A percentile compares a stretch with the other conserved stretches of the same genome.
Conservation (phyloP, 2,888 invertebrate species). For the Salpingus planirostris region DNA sequence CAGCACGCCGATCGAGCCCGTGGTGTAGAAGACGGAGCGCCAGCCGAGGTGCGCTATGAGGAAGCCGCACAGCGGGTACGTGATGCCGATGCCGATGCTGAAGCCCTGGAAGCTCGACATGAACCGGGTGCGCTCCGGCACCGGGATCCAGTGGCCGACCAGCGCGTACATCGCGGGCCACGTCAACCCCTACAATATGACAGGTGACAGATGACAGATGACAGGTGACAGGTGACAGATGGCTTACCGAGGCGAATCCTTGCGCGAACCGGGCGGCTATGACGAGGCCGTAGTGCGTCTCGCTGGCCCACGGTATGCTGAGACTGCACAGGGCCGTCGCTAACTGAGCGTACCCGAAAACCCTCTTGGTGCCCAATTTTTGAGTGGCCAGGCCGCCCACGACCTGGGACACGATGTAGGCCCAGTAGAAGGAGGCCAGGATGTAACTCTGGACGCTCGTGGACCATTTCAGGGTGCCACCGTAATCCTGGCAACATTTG, state of each 20-base stretch:
- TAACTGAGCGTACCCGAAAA: conserved; percentile 61
- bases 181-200: conserved; percentile 51
- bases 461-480: conserved; percentile 58
- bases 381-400: conserved; percentile 63
- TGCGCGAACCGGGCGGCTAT: conserved; percentile 56
- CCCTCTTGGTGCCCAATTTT: conserved; percentile 59
- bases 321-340: conserved; percentile 60
- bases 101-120: conserved; percentile 72
- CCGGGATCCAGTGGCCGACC: conserved; percentile 64
- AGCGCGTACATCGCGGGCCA: conserved; percentile 71
- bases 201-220: no score
- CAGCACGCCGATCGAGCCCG: conserved; percentile 49
- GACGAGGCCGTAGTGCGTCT: conserved; percentile 51
- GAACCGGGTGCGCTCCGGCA: conserved; percentile 60
- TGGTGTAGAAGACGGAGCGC: conserved; percentile 61
- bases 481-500: conserved; percentile 39
- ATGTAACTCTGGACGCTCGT: conserved; percentile 55
- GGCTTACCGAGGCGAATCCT: conserved; percentile 57
- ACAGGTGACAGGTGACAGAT: no score
- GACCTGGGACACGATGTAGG: conserved; percentile 61
- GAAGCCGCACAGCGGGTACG: conserved; percentile 61
- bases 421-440: conserved; percentile 63
- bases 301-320: conserved; percentile 55
- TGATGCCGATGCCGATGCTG: conserved; percentile 64
- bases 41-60: conserved; percentile 60